Evolutionary conservation across 2,797 vertebrate species (phyloP).

Genomic region (Arremon aurantiirostris): DNA sequence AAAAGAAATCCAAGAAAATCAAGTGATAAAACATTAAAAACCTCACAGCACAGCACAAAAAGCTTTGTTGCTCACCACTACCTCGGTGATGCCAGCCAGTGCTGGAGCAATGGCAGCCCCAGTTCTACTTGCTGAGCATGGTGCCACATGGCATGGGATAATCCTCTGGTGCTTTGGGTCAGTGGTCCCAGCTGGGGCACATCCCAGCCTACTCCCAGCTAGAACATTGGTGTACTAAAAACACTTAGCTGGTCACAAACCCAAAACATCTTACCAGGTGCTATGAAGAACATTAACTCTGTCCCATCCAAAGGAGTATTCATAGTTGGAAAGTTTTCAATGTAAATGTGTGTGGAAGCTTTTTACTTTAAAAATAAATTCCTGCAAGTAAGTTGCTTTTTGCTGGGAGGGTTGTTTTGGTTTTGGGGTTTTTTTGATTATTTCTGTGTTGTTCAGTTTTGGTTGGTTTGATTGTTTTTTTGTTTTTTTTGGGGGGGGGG

Average conservation of each 20-base stretch:
- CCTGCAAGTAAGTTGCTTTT: background rate
- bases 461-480: background rate
- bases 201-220: background rate
- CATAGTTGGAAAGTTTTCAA: background rate
- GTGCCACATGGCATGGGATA: background rate
- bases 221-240: background rate
- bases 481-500: no score
- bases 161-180: background rate
- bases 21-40: background rate
- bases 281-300: background rate
- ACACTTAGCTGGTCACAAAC: background rate
- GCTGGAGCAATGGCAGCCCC: background rate
- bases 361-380: background rate
- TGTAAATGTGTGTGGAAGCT: background rate
- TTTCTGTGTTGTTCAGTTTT: background rate
- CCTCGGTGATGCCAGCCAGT: background rate
- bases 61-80: fast-evolving
- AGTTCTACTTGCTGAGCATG: background rate
- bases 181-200: background rate
- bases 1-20: background rate
- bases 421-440: background rate
- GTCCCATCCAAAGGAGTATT: background rate
- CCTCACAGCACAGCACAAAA: background rate
- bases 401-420: background rate
- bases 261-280: background rate